Evolutionary conservation across 2,113 vertebrate genomes (phyloP), one percentile per base, ranked within the genome.

Genomic region (Podiceps cristatus): DNA sequence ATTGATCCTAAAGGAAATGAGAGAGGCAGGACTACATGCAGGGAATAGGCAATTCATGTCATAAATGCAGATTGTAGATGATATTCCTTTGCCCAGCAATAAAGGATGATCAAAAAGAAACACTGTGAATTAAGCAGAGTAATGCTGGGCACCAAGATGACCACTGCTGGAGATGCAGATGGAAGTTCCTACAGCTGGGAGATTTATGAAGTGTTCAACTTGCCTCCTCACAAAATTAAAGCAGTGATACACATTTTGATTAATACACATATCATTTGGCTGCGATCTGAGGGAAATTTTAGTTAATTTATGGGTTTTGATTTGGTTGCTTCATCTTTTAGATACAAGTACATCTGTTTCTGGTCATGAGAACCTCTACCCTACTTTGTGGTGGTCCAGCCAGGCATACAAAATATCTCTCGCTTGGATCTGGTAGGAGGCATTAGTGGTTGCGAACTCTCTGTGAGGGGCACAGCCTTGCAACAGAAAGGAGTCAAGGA

Each of bases 271-370:
- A 62, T 62, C 31, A 89, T 68, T 72, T 86, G 74, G 33, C 75
- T 76, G 67, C 28, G 71, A 79, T 80, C 71, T 0, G 3, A 79
- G 42, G 83, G 68, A 63, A 92, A 68, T 64, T 90, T 17, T 5
- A 33, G 63, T 95, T 79, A 86, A 96, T 89, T 80, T 91, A 55
- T 84, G 58, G 33, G 53, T 82, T 78, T 92, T 68, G 53, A 81
- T 68, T 58, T 92, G 53, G 88, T 86, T 90, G 56, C 73, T 95
- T 92, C 68, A 81, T 75, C 40, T 53, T 93, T 90, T 47, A 66
- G 68, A 60, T 66, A 81, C 0, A n/a, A 74, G 35, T 62, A 64
- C 80, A 56, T 73, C 83, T 89, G 86, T 56, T 92, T 64, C 52
- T 90, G 59, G 63, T 83, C 59, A 66, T 37, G 71, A 71, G 82